Base-by-base conservation (phyloP, 2,797 vertebrate species). In the Pseudocheirus occidentalis region DNA sequence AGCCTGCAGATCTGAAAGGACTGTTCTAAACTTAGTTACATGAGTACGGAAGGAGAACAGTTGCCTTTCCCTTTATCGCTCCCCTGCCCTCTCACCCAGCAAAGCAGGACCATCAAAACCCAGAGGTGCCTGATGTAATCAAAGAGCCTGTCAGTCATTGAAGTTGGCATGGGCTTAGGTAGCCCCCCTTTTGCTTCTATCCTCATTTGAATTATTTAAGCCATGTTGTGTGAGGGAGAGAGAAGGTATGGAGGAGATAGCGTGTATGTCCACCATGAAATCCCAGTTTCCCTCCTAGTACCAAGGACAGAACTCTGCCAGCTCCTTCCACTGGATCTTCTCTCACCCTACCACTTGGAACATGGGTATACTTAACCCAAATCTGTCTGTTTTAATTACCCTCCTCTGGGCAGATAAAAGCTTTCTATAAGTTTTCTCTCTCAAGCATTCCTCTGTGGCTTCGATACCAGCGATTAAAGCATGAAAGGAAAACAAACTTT, bases 331-430 rank as follows among this genome's bases (percentile, higher is more conserved):
- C 97, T 98, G 97, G 97, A 97, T 97, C 98, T 97, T 97, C 97
- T 90, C 97, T 98, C 0, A 40, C 97, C 98, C 98, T 97, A 98
- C 98, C 97, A 96, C 95, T 95, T 97, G 98, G 98, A 98, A 98
- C 97, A 98, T 98, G 98, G 98, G 97, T 98, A 98, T 98, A 98
- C 98, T 98, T 99, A 99, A 99, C 99, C 99, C 98, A 97, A 98
- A 99, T 99, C 98, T 99, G 99, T 99, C 99, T 97, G 96, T 91
- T 98, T 98, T 98, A 98, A 99, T 99, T 98, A 98, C 97, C 98
- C 98, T 99, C 97, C 94, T 98, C 97, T 98, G 98, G 98, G 98
- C 98, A 98, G 98, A 99, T 98, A 99, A 99, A 99, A 99, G 98
- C 98, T 98, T 99, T 98, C 98, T 98, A 98, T 99, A 98, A 98